These are phyloP conservation scores for Lepas anatifera DNA, from an alignment of 2,888 invertebrate species.

Conservation along the genomic window DNA sequence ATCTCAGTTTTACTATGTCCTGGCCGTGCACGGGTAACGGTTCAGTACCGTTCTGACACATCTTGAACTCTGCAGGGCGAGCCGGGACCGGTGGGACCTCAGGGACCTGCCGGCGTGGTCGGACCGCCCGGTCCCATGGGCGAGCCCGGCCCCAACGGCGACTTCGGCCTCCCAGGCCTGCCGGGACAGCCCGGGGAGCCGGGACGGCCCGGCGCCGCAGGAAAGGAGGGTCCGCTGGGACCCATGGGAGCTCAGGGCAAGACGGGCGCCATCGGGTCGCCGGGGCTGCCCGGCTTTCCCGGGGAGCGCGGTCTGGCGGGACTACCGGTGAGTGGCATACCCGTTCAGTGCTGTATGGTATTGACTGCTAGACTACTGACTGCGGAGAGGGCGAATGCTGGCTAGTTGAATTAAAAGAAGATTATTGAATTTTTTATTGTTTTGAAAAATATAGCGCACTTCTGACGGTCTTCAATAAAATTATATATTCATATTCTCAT, in stretches of 20 bases:
- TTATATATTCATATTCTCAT: no score
- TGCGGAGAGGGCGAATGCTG: not conserved
- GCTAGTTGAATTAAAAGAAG: no score
- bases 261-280: slow-evolving; percentile 33
- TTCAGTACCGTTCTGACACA: no score
- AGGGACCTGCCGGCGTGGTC: slow-evolving; percentile 51
- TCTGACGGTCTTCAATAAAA: no score
- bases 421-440: no score
- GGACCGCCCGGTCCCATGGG: slow-evolving; percentile 46
- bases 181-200: slow-evolving; percentile 57
- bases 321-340: slow-evolving; percentile 35
- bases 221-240: slow-evolving; percentile 39
- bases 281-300: slow-evolving; percentile 61
- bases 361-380: not conserved
- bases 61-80: slow-evolving; percentile 45
- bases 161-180: slow-evolving; percentile 52
- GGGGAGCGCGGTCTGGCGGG: slow-evolving; percentile 69
- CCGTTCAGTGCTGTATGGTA: not conserved
- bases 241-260: slow-evolving; percentile 44
- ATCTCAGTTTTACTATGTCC: no score
- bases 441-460: no score
- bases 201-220: slow-evolving; percentile 62
- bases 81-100: slow-evolving; percentile 46
- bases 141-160: slow-evolving; percentile 31
- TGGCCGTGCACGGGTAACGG: no score